Evolutionary conservation across 2,113 vertebrate genomes (phyloP), one percentile per base, ranked within the genome.

Genomic region (Grammomys dolichurus): DNA sequence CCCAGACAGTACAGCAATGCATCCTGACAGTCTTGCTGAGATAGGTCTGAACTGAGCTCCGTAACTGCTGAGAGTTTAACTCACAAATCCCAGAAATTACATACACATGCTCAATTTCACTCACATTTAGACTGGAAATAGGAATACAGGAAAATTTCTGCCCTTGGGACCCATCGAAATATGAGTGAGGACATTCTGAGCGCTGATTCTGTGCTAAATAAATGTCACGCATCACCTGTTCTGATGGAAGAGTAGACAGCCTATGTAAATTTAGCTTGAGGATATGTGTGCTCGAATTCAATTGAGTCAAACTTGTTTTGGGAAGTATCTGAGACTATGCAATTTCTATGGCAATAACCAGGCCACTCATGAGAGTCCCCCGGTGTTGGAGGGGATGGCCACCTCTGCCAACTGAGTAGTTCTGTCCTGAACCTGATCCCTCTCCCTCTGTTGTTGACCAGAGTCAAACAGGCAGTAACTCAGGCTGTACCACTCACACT

Each of bases 161-260:
- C 60, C 19, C 63, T 82, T 89, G 82, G 91, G 93, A 95, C 77
- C 12, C 72, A 95, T 67, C 95, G 82, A 63, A n/a, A 46, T 93
- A n/a, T 58, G 54, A 85, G 63, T 20, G 67, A 73, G 82, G 95
- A 65, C 43, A 70, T 26, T 19, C 24, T 56, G 92, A 95, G 72
- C 56, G 46, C 77, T 87, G 56, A 89, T 33, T 95, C 82, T 70
- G 48, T 63, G 77, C 86, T 93, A 94, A 93, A 76, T 90, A 96
- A 94, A 89, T 87, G 87, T 80, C 94, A 91, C 31, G 92, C 4
- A 20, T 69, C 11, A 20, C 26, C 36, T 97, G 31, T 33, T 93
- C 78, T 36, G 65, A 63, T 90, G 81, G 96, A 58, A 6, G 93
- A 36, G 60, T 58, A 56, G 86, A 73, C 22, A 48, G 69, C 36